Conservation (phyloP, 2,797 vertebrate species). For the Scleropages formosus region DNA sequence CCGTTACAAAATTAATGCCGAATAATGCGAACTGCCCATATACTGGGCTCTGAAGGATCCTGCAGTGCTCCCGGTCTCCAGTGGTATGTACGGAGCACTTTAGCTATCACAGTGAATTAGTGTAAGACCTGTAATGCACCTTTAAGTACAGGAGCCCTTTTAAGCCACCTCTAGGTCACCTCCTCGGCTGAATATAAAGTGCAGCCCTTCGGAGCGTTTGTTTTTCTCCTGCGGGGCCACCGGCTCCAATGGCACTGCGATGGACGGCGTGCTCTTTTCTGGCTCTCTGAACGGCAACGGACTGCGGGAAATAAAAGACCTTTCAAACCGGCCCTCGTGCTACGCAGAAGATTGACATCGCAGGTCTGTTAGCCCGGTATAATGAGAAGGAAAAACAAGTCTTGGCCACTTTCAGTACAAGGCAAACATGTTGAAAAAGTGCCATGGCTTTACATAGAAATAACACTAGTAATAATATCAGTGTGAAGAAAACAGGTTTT, state of each 20-base stretch:
- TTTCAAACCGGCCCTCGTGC: not conserved
- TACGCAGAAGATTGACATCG: not conserved
- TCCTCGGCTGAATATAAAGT: slow-evolving; percentile 69
- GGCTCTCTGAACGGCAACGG: slow-evolving; percentile 10
- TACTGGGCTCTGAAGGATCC: slow-evolving; percentile 61
- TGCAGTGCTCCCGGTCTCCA: slow-evolving; percentile 70
- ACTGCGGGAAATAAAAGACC: not conserved
- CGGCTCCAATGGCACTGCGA: slow-evolving; percentile 56
- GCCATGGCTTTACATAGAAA: not conserved
- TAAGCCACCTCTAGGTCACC: slow-evolving; percentile 76
- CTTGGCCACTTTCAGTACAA: too few species aligned
- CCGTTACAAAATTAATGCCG: slow-evolving; percentile 77
- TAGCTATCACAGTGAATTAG: slow-evolving; percentile 90
- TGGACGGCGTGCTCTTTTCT: slow-evolving; percentile 39
- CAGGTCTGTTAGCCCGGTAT: too few species aligned
- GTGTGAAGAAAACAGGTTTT: not conserved
- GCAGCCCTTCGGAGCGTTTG: slow-evolving; percentile 63
- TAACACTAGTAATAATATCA: not conserved
- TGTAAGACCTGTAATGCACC: slow-evolving; percentile 85
- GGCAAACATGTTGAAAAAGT: too few species aligned
- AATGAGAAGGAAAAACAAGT: too few species aligned
- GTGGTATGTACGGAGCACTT: slow-evolving; percentile 81
- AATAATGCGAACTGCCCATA: slow-evolving; percentile 78
- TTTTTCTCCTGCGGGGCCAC: slow-evolving; percentile 64
- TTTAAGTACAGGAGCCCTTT: slow-evolving; percentile 82